Conservation (phyloP, 2,888 invertebrate genomes). For the Lingula anatina region DNA sequence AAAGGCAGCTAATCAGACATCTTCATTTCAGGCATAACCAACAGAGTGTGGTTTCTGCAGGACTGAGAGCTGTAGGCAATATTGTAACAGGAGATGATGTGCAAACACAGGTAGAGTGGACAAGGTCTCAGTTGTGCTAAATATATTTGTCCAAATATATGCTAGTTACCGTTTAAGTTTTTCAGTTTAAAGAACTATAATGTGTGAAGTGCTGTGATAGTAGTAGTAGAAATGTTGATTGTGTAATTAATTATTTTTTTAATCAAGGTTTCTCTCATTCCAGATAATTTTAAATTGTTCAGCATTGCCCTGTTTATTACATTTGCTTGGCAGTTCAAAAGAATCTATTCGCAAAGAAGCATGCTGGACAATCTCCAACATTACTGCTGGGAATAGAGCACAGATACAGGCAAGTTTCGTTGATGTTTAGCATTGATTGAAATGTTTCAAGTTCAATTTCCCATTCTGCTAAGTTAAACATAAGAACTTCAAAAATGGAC, state of each 20-base stretch:
- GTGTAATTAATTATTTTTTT: neutral
- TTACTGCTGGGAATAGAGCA: slow-evolving; percentile 88
- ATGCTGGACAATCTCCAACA: slow-evolving; percentile 95
- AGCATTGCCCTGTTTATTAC: slow-evolving; percentile 77
- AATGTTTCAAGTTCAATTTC: no score
- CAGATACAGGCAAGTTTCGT: slow-evolving; percentile 79
- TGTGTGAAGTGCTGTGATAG: neutral
- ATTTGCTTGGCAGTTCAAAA: slow-evolving; percentile 65
- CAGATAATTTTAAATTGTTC: slow-evolving; percentile 80
- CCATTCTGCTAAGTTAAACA: no score
- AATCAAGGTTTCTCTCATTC: slow-evolving; percentile 8
- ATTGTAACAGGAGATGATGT: slow-evolving; percentile 95
- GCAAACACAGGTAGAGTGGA: slow-evolving; percentile 70
- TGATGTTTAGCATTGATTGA: no score
- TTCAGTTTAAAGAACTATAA: neutral
- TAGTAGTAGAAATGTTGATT: neutral
- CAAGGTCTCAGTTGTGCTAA: no score
- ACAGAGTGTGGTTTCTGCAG: slow-evolving; percentile 61
- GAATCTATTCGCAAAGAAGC: slow-evolving; percentile 91
- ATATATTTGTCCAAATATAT: no score
- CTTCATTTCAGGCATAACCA: slow-evolving; percentile 36
- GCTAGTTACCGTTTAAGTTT: no score
- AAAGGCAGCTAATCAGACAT: no score
- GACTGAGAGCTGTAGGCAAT: slow-evolving; percentile 92
- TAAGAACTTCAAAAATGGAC: no score